Evolutionary conservation across 64 coral and sea anemone genomes (phyloP), one percentile per base, ranked within the genome.

Genomic region (Platygyra sinensis): DNA sequence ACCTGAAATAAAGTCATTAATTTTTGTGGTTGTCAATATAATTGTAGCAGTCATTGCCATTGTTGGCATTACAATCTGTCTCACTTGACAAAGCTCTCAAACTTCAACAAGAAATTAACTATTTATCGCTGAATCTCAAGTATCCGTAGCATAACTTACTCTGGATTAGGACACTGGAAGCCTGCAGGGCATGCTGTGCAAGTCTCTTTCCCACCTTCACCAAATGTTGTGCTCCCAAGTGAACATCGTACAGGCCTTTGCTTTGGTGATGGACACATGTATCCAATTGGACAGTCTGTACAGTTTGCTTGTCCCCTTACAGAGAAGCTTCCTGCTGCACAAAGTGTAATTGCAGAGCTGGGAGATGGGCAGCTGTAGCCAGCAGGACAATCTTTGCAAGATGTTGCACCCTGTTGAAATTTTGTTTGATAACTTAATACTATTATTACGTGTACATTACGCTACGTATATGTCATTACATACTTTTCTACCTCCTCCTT

Each of bases 101-200:
- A 14, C 54, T 16, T 2, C 15, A 57, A 57, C 11, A 7, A 57
- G 54, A 57, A 57, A 57, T 57, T 14, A 57, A 14, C 10, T 14
- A 12, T 57, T 57, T 16, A 16, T 57, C 10, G 6, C 5, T 46
- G 42, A 46, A 8, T 8, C 4, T 46, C 6, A 13, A 57, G 54
- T 57, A 57, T 13, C 54, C 1, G 11, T 14, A 57, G 19, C 11
- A 54, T 4, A 9, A 78, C 97, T 96, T 89, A 99, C 97, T 99
- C 97, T 62, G 97, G 97, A 49, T 87, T 93, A 0, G 64, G 52
- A 20, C 97, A 99, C 22, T 85, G 51, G 18, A 77, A 91, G 49
- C 97, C 97, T 62, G 97, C 91, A 75, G 97, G 91, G 64, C 97
- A 99, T 16, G 78, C 88, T 11, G 78, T 99, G 24, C 97, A 99